These are phyloP conservation scores for Origma solitaria DNA, from an alignment of 2,113 vertebrate genomes.

Conservation along the genomic window DNA sequence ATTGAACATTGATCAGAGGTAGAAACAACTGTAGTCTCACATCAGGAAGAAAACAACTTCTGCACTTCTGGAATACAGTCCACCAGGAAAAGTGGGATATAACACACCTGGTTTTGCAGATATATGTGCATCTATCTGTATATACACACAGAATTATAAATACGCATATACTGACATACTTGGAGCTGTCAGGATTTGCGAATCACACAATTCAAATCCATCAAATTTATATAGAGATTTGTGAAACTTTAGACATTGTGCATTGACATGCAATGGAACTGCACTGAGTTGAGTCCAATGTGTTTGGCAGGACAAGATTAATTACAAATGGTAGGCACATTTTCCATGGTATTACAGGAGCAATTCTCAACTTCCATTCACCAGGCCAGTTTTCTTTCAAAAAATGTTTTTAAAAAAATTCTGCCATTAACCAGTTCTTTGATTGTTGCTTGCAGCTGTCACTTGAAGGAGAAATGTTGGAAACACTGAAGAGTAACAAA, in stretches of 20 bases:
- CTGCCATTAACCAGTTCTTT: background rate
- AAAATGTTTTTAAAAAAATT: background rate
- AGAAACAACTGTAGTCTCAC: background rate
- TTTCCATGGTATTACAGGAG: background rate
- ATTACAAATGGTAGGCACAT: background rate
- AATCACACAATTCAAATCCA: background rate
- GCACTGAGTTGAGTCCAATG: background rate
- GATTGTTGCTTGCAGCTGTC: background rate
- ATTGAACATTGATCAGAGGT: background rate
- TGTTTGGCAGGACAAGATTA: background rate
- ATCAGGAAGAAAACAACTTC: background rate
- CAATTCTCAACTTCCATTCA: background rate
- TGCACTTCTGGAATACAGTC: background rate
- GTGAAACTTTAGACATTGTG: background rate
- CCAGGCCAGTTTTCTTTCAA: background rate
- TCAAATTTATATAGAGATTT: background rate
- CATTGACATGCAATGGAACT: background rate
- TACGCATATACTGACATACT: background rate
- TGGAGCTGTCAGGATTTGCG: background rate
- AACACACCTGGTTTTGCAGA: background rate
- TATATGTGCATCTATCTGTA: background rate
- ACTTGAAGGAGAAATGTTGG: background rate
- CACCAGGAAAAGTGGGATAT: background rate
- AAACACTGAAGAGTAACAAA: background rate
- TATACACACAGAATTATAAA: background rate